A percentile compares a stretch with the other conserved stretches of the same genome.
Evolutionary conservation across 2,888 invertebrate species (phyloP).

Genomic region (Balanococcus diminutus): DNA sequence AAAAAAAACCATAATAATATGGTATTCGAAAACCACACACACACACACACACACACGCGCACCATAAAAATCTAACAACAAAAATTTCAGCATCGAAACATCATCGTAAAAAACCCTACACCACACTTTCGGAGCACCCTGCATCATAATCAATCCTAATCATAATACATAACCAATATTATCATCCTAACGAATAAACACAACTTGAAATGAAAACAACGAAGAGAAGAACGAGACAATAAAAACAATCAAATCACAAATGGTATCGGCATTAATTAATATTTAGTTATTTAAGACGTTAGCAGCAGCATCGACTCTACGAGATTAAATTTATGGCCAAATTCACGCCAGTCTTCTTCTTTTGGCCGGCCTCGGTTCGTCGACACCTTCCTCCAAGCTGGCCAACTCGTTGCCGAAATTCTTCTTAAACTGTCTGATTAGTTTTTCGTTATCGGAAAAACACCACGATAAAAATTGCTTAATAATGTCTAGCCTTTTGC

Average conservation of each 20-base stretch:
- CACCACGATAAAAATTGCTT: slow-evolving; percentile 21
- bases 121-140: background rate
- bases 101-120: background rate
- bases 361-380: background rate
- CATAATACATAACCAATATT: no score
- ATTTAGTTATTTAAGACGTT: no score
- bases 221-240: background rate
- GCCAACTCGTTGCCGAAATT: slow-evolving; percentile 28
- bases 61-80: no score
- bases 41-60: no score
- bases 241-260: background rate
- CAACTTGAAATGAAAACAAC: background rate
- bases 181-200: background rate
- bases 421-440: slow-evolving; percentile 9
- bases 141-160: background rate
- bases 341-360: background rate
- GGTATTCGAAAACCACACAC: no score
- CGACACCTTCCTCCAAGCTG: background rate
- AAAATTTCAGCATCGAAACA: no score
- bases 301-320: no score
- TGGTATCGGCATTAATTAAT: background rate
- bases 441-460: slow-evolving; percentile 10
- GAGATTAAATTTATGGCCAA: no score
- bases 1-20: no score
- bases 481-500: slow-evolving; percentile 1